These are phyloP conservation scores for Drosophila ustulata DNA, from an alignment of 2,888 invertebrate species.

Conservation along the genomic window DNA sequence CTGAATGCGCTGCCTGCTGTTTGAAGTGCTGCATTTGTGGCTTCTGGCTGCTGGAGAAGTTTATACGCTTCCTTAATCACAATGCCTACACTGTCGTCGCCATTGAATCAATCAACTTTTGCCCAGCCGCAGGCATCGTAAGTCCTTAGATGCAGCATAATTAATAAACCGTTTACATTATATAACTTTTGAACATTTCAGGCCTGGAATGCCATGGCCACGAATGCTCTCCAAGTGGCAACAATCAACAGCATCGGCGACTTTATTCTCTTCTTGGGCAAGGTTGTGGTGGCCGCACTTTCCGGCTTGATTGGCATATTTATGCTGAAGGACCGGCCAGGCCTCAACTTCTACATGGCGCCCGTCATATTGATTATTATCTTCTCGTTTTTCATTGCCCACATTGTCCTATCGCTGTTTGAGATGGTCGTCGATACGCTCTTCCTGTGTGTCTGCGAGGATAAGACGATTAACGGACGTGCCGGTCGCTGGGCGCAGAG, in stretches of 20 bases:
- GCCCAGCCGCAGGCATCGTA: slow-evolving; percentile 95
- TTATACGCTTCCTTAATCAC: slow-evolving; percentile 95
- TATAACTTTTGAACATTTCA: slow-evolving; percentile 82
- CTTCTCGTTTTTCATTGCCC: slow-evolving; percentile 96
- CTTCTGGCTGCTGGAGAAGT: slow-evolving; percentile 95
- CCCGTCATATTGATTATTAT: slow-evolving; percentile 94
- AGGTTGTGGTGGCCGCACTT: slow-evolving; percentile 91
- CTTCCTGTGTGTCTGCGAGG: slow-evolving; percentile 97
- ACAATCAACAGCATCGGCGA: slow-evolving; percentile 97
- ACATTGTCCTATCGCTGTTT: slow-evolving; percentile 96
- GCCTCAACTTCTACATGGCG: slow-evolving; percentile 93
- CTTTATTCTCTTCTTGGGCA: slow-evolving; percentile 95
- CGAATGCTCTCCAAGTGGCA: slow-evolving; percentile 94
- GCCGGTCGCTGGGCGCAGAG: slow-evolving; percentile 88
- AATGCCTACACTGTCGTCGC: slow-evolving; percentile 98
- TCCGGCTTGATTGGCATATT: slow-evolving; percentile 92
- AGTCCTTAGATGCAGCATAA: slow-evolving; percentile 59
- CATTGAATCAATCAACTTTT: slow-evolving; percentile 95
- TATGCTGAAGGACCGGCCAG: slow-evolving; percentile 89
- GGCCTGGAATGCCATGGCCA: slow-evolving; percentile 94
- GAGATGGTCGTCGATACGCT: slow-evolving; percentile 98
- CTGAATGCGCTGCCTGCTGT: slow-evolving; percentile 90
- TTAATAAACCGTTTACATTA: neutral
- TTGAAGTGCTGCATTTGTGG: slow-evolving; percentile 95
- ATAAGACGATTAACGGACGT: slow-evolving; percentile 92